Conservation (phyloP, 1,140 invertebrate genomes). For the Venustaconcha ellipsiformis region DNA sequence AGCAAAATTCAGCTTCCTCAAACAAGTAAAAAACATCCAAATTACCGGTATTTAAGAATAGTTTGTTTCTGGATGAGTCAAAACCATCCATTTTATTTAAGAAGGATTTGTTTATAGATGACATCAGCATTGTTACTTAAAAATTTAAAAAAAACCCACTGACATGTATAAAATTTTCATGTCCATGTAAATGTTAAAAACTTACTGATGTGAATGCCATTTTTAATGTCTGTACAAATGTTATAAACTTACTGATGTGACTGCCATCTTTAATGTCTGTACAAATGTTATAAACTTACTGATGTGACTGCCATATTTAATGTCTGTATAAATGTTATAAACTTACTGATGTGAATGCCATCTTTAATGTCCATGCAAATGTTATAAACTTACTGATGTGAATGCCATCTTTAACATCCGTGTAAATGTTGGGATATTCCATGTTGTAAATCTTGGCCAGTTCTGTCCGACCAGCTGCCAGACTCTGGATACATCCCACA, state of each 20-base stretch:
- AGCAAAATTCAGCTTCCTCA: too few species aligned
- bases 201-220: conserved; percentile 63
- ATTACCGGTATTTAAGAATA: too few species aligned
- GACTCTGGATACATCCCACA: conserved; percentile 80
- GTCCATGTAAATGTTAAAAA: conserved; percentile 5
- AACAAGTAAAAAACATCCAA: too few species aligned
- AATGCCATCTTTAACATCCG: conserved; percentile 60
- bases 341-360: too few species aligned
- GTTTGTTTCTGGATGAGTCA: too few species aligned
- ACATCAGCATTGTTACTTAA: conserved; percentile 24
- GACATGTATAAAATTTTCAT: not conserved
- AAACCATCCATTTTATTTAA: too few species aligned
- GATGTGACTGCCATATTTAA: not conserved
- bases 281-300: too few species aligned
- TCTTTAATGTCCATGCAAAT: not conserved
- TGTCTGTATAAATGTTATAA: not conserved
- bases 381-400: conserved; percentile 61
- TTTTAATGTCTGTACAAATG: conserved; percentile 53
- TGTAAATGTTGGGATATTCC: conserved; percentile 31
- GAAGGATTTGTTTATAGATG: not conserved
- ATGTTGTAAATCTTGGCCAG: conserved; percentile 48
- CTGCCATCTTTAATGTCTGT: too few species aligned
- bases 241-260: not conserved
- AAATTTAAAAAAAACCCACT: not conserved
- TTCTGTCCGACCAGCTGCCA: conserved; percentile 47